phyloP scores from a whole-genome alignment of 2,888 invertebrate species.

The Herminia tarsipennalis region DNA sequence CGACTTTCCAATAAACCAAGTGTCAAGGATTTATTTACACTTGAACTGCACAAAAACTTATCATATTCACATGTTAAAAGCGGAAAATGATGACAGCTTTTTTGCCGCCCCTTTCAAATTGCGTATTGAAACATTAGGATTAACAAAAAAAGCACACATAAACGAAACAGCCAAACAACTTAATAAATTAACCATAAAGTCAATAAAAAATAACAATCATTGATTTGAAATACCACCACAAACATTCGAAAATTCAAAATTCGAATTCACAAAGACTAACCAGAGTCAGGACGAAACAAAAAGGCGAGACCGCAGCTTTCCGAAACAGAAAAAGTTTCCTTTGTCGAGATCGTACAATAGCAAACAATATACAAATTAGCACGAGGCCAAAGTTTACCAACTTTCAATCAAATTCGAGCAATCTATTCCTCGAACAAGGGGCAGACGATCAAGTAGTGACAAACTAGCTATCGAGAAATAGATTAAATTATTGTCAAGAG shows the following conservation, averaged over 20 bases:
- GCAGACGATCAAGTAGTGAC: constrained; percentile 18
- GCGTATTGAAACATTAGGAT: too few species aligned
- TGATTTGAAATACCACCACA: too few species aligned
- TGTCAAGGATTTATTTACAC: too few species aligned
- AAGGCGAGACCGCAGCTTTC: constrained; percentile 1
- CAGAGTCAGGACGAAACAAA: neutral
- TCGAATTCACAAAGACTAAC: constrained; percentile 5
- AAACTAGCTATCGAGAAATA: constrained; percentile 21
- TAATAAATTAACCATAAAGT: too few species aligned
- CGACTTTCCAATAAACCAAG: too few species aligned
- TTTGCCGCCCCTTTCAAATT: too few species aligned
- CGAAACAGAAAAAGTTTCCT: constrained; percentile 8
- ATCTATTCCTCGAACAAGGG: constrained; percentile 34
- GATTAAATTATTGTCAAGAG: constrained; percentile 24
- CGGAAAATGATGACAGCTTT: too few species aligned
- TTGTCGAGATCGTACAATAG: constrained; percentile 5
- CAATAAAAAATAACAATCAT: too few species aligned
- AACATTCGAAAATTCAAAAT: constrained; percentile 1
- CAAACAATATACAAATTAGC: constrained; percentile 14
- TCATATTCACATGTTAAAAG: too few species aligned
- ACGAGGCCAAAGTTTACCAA: constrained; percentile 12
- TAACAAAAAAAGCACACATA: too few species aligned
- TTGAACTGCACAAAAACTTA: too few species aligned
- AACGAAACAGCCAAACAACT: too few species aligned
- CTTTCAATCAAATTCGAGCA: constrained; percentile 39